These are phyloP conservation scores for Apodemia mormo DNA, from an alignment of 2,888 invertebrate genomes.

Conservation along the genomic window DNA sequence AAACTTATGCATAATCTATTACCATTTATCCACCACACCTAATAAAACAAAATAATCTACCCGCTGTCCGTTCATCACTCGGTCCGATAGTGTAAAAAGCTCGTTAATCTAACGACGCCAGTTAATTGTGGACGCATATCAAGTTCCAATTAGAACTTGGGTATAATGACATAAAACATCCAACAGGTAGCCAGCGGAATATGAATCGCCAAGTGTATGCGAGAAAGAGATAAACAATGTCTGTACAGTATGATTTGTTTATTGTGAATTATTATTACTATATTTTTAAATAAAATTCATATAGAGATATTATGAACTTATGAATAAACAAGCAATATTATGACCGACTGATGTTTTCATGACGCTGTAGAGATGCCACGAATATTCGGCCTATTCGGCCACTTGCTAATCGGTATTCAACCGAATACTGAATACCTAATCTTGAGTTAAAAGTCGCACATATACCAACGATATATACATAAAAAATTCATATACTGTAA, in stretches of 20 bases:
- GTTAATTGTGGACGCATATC: constrained; percentile 74
- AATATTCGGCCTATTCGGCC: too few relatives aligned
- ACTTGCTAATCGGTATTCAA: too few relatives aligned
- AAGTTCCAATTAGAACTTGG: constrained; percentile 71
- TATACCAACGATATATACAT: too few relatives aligned
- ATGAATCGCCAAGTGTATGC: constrained; percentile 38
- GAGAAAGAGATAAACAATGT: constrained; percentile 30
- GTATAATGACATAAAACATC: constrained; percentile 62
- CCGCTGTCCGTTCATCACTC: constrained; percentile 27
- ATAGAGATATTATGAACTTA: too few relatives aligned
- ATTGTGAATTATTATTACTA: not conserved
- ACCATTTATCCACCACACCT: constrained; percentile 7
- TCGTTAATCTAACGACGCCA: constrained; percentile 67
- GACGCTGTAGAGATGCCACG: too few relatives aligned
- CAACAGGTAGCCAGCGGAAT: constrained; percentile 42
- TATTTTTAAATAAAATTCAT: too few relatives aligned
- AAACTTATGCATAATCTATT: not conserved
- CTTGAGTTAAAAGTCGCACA: too few relatives aligned
- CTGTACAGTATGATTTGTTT: not conserved
- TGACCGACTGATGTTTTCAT: too few relatives aligned
- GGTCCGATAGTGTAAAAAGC: constrained; percentile 58
- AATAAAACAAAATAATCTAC: constrained; percentile 23
- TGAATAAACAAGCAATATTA: too few relatives aligned
- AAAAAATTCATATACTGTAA: too few relatives aligned
- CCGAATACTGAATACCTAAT: too few relatives aligned